phyloP scores from a whole-genome alignment of 2,888 invertebrate species.

The Saturnia japonica region DNA sequence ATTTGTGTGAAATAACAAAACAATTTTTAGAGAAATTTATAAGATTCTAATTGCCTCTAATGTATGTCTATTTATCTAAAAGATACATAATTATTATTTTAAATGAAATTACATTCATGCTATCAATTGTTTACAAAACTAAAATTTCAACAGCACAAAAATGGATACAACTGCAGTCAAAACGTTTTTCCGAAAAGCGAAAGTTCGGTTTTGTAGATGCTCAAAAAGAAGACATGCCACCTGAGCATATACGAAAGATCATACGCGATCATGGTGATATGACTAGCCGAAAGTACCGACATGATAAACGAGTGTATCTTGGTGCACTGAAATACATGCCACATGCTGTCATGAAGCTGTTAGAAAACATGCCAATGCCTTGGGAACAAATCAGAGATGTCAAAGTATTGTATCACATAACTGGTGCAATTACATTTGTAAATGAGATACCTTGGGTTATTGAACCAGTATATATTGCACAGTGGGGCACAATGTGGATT shows the following conservation, averaged over 20 bases:
- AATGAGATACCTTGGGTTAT: slow-evolving; percentile 99
- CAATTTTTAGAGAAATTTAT: too few relatives aligned
- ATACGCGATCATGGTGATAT: slow-evolving; percentile 99
- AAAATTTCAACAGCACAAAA: slow-evolving; percentile 86
- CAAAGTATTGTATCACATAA: slow-evolving; percentile 98
- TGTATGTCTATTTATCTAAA: too few relatives aligned
- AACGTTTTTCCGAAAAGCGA: slow-evolving; percentile 98
- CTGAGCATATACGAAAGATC: slow-evolving; percentile 99
- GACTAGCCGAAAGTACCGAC: slow-evolving; percentile 99
- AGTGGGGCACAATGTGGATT: slow-evolving; percentile 99
- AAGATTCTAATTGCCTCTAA: too few relatives aligned
- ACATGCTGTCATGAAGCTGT: slow-evolving; percentile 98
- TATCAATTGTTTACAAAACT: not conserved
- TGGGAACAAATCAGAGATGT: slow-evolving; percentile 99
- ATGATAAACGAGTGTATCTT: slow-evolving; percentile 98
- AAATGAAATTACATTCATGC: slow-evolving; percentile 5
- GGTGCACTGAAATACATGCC: slow-evolving; percentile 99
- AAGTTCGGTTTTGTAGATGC: slow-evolving; percentile 99
- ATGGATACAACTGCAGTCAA: slow-evolving; percentile 99
- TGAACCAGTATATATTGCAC: slow-evolving; percentile 99
- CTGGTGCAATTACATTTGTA: slow-evolving; percentile 99
- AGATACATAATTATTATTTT: too few relatives aligned
- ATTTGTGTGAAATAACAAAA: too few relatives aligned
- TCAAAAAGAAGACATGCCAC: slow-evolving; percentile 99
- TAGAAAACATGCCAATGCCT: slow-evolving; percentile 99